These are phyloP conservation scores for Bombus pascuorum DNA, from an alignment of 1,140 invertebrate species.

Conservation along the genomic window DNA sequence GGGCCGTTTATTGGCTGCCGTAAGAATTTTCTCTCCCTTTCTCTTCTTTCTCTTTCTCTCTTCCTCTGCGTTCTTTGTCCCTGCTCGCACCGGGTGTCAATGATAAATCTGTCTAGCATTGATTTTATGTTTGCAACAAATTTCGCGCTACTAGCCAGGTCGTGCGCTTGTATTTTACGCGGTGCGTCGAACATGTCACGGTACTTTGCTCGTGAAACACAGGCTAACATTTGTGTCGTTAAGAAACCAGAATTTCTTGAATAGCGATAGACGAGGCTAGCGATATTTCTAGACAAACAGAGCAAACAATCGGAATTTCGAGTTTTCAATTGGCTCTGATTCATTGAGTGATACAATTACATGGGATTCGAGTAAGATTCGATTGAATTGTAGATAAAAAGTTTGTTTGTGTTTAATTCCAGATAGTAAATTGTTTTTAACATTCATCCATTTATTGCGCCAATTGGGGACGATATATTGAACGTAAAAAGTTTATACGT, in stretches of 20 bases:
- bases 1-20: slow-evolving; percentile 8
- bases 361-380: no score
- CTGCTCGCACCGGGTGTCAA: neutral
- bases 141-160: neutral
- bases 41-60: neutral
- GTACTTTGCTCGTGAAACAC: neutral
- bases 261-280: neutral
- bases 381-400: no score
- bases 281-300: neutral
- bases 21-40: neutral
- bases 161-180: neutral
- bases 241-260: slow-evolving; percentile 22
- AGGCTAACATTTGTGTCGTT: neutral
- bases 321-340: neutral
- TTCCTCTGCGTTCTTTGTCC: neutral
- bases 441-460: no score
- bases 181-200: neutral
- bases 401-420: no score
- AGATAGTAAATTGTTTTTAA: no score
- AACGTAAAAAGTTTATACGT: no score
- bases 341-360: neutral
- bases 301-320: neutral
- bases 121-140: slow-evolving; percentile 35
- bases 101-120: slow-evolving; percentile 16
- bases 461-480: no score